These are phyloP conservation scores for Trachemys scripta DNA, from an alignment of 2,113 vertebrate species.

Conservation along the genomic window DNA sequence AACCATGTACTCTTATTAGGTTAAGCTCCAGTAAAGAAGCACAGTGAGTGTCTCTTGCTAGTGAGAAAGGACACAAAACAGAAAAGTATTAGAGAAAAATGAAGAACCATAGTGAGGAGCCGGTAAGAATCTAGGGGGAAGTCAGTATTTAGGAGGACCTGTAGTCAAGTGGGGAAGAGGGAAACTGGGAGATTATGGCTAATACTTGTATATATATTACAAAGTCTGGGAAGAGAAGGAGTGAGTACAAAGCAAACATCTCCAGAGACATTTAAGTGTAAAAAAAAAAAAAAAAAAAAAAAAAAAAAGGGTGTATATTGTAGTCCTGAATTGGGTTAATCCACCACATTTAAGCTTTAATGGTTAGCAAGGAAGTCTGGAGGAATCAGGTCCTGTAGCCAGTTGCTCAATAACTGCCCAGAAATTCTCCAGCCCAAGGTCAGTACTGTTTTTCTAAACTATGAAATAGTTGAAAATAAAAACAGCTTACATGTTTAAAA, in stretches of 20 bases:
- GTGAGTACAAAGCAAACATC: not conserved
- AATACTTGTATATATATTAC: not conserved
- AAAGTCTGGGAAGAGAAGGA: not conserved
- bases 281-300: too few relatives aligned
- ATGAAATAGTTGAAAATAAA: not conserved
- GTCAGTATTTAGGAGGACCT: not conserved
- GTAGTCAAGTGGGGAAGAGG: not conserved
- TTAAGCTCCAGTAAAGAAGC: not conserved
- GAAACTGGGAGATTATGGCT: not conserved
- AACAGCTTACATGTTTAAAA: not conserved
- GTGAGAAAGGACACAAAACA: not conserved
- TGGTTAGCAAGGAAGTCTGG: not conserved
- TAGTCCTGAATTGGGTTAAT: not conserved
- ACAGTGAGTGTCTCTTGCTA: not conserved
- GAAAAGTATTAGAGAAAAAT: not conserved
- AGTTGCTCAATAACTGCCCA: not conserved
- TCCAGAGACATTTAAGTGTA: not conserved
- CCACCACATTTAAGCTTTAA: not conserved
- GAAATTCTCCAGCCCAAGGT: not conserved
- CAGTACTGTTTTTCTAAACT: not conserved
- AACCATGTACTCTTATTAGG: too few relatives aligned
- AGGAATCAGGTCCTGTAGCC: not conserved
- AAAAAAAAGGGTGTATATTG: not conserved
- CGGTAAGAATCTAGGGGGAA: not conserved
- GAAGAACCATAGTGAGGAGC: not conserved